These are phyloP conservation scores for Numida meleagris DNA, from an alignment of 2,113 vertebrate species.

Conservation along the genomic window DNA sequence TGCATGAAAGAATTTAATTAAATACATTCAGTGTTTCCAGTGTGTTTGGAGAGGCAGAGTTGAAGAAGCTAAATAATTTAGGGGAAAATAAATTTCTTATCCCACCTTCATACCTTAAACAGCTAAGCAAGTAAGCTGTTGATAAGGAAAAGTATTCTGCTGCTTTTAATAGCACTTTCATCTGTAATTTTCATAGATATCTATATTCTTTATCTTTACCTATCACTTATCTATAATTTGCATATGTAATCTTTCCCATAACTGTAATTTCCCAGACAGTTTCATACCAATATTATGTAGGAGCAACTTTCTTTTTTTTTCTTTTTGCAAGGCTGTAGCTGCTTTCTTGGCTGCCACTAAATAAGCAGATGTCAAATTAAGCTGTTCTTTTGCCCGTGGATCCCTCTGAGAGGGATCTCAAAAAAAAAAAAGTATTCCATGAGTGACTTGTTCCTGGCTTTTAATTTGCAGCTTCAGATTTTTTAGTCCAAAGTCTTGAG, in stretches of 20 bases:
- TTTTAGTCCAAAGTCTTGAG: background rate
- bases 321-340: background rate
- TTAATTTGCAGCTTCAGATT: background rate
- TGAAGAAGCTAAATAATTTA: background rate
- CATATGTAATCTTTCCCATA: background rate
- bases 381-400: background rate
- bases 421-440: background rate
- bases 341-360: background rate
- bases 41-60: background rate
- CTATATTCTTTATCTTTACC: background rate
- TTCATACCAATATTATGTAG: background rate
- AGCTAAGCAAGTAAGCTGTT: background rate
- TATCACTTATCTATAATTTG: background rate
- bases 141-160: background rate
- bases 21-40: background rate
- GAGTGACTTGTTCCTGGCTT: background rate
- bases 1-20: conserved; percentile 37
- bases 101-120: background rate
- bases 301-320: background rate
- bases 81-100: background rate
- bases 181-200: background rate
- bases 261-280: background rate
- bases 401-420: background rate
- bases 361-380: conserved; percentile 21
- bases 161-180: background rate